phyloP scores from a whole-genome alignment of 2,888 invertebrate genomes.

The Coecobrya sp. region DNA sequence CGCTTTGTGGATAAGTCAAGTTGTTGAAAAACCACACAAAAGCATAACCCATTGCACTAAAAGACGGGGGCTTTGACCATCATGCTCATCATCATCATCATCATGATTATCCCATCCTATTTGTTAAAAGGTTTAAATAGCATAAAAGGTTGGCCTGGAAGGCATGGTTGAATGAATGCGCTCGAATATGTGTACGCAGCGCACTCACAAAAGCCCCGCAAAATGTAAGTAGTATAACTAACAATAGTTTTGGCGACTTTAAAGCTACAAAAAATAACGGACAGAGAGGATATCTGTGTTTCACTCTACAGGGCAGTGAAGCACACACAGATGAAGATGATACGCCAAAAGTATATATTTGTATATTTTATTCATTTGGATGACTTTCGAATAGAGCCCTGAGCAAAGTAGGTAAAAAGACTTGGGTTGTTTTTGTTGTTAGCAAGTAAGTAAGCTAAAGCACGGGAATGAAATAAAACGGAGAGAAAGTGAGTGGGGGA shows the following conservation, averaged over 20 bases:
- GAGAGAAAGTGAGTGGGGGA: neutral
- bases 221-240: neutral
- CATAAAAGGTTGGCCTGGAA: conserved; percentile 20
- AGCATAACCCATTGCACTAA: conserved; percentile 36
- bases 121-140: conserved; percentile 40
- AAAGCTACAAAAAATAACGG: conserved; percentile 40
- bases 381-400: conserved; percentile 64
- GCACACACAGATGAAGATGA: conserved; percentile 22
- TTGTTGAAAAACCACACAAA: conserved; percentile 36
- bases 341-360: conserved; percentile 44
- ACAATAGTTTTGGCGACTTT: neutral
- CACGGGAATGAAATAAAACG: conserved; percentile 10
- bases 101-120: conserved; percentile 18
- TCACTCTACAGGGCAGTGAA: neutral
- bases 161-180: neutral
- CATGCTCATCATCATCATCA: conserved; percentile 28
- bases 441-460: neutral
- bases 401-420: conserved; percentile 48
- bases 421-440: conserved; percentile 46
- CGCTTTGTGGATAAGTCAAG: conserved; percentile 38
- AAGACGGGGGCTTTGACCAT: conserved; percentile 34
- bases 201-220: neutral
- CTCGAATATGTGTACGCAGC: neutral
- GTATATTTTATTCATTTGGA: conserved; percentile 64
- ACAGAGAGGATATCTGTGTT: conserved; percentile 13